These are phyloP conservation scores for Galerucella calmariensis DNA, from an alignment of 2,888 invertebrate genomes.

Conservation along the genomic window DNA sequence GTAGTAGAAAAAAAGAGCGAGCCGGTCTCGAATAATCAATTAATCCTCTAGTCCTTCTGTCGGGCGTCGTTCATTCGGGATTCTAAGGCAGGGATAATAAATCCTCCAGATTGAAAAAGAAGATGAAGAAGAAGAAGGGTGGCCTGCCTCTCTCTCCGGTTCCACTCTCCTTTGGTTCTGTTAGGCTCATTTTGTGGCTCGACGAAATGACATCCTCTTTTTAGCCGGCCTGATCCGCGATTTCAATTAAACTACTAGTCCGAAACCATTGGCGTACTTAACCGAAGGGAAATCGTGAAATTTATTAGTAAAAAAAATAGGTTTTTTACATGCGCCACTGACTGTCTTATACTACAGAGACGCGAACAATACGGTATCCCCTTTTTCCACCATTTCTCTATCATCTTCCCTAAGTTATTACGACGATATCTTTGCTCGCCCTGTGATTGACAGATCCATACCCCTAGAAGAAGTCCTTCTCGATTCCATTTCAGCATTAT, in stretches of 20 bases:
- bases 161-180: background rate
- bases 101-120: slow-evolving; percentile 34
- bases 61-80: slow-evolving; percentile 15
- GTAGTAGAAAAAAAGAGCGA: background rate
- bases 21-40: slow-evolving; percentile 21
- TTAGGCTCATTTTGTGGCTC: slow-evolving; percentile 57
- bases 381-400: slow-evolving; percentile 28
- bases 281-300: background rate
- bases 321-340: too few relatives aligned
- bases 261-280: slow-evolving; percentile 13
- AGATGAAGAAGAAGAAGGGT: slow-evolving; percentile 48
- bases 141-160: slow-evolving; percentile 58
- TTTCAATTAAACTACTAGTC: slow-evolving; percentile 61
- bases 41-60: slow-evolving; percentile 26
- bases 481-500: too few relatives aligned
- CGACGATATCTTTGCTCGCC: slow-evolving; percentile 27
- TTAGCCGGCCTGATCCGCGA: slow-evolving; percentile 64
- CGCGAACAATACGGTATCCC: slow-evolving; percentile 52
- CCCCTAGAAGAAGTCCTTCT: slow-evolving; percentile 3
- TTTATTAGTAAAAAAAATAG: too few relatives aligned
- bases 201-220: slow-evolving; percentile 64
- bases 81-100: slow-evolving; percentile 22
- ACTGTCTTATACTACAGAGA: too few relatives aligned
- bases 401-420: slow-evolving; percentile 42
- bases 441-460: slow-evolving; percentile 36